Evolutionary conservation across 2,113 vertebrate species (phyloP).

Genomic region (Phaethon lepturus): DNA sequence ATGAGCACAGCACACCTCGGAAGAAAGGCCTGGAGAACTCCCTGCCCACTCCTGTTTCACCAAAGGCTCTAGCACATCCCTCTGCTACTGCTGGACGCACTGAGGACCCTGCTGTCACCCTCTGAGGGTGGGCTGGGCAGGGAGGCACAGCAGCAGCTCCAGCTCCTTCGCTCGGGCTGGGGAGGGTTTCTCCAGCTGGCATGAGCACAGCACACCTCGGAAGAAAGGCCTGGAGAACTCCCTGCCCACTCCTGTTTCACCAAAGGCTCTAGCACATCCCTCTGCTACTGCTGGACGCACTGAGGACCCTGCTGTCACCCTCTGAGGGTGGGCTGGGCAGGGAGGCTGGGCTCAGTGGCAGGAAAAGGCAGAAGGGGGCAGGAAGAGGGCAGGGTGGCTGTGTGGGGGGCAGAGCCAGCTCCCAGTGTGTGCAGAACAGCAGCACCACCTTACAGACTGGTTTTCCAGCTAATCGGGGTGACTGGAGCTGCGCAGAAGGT

Average conservation of each 20-base stretch:
- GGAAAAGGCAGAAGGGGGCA: not conserved
- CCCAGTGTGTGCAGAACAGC: accelerated
- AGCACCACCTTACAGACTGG: not conserved
- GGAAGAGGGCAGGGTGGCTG: not conserved
- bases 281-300: accelerated
- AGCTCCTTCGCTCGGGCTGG: not conserved
- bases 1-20: accelerated
- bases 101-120: accelerated
- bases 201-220: accelerated
- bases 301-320: accelerated
- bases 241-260: not conserved
- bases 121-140: accelerated
- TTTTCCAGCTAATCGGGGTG: no score
- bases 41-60: not conserved
- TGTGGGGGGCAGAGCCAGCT: accelerated
- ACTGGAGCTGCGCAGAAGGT: not conserved
- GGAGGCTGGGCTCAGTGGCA: accelerated
- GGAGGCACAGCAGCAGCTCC: not conserved
- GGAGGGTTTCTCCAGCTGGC: not conserved
- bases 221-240: not conserved
- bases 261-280: accelerated
- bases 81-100: accelerated
- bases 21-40: not conserved
- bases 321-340: accelerated
- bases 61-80: accelerated